A percentile compares a stretch with the other conserved stretches of the same genome.
Evolutionary conservation across 2,797 vertebrate genomes (phyloP).

Genomic region (Agapornis canus): DNA sequence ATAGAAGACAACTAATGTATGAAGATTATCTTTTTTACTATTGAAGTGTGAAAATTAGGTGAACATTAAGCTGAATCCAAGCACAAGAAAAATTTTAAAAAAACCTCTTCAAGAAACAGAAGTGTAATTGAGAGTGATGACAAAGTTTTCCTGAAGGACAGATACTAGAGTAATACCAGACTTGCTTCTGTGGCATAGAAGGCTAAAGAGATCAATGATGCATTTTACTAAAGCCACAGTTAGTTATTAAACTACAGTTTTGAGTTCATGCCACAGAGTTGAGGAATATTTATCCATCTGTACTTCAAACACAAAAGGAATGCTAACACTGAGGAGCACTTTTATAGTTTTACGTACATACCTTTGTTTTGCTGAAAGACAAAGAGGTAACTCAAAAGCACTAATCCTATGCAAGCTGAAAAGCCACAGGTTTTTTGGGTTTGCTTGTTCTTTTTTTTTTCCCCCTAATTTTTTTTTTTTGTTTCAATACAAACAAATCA

Average conservation of each 20-base stretch:
- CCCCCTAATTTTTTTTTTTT: neutral
- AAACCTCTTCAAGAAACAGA: neutral
- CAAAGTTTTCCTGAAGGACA: neutral
- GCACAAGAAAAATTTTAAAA: neutral
- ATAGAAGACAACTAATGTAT: neutral
- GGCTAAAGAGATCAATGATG: neutral
- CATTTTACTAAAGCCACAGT: neutral
- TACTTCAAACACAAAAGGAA: neutral
- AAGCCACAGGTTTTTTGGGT: neutral
- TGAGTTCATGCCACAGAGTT: neutral
- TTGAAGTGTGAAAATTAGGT: neutral
- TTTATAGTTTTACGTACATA: neutral
- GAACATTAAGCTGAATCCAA: neutral
- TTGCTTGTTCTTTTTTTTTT: neutral
- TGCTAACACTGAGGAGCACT: neutral
- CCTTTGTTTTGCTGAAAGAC: neutral
- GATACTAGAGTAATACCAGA: neutral
- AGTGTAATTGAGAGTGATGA: neutral
- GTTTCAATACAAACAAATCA: neutral
- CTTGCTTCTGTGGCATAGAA: neutral
- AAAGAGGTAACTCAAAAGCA: neutral
- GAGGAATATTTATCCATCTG: neutral
- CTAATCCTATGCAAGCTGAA: neutral
- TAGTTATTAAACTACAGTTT: neutral
- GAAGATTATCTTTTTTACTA: neutral